Base-by-base conservation (phyloP, 2,113 vertebrate species). In the Grallaria varia region DNA sequence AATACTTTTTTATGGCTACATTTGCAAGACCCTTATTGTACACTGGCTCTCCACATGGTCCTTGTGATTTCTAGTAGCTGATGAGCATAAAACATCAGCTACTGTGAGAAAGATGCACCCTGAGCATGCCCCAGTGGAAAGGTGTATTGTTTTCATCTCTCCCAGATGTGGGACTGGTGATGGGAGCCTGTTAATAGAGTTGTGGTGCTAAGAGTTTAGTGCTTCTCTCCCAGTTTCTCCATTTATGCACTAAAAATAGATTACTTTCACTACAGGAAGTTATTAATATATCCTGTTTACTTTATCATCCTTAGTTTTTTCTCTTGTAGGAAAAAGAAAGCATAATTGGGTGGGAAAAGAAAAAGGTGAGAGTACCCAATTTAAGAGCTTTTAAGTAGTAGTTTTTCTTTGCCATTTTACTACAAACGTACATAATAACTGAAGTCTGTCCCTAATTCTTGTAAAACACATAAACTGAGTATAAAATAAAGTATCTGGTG, bases 1-100 rank as follows among this genome's bases (percentile, higher is more conserved):
- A 3, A 12, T 6, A 14, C 1, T 1, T 0, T 59, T 84, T 59
- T 50, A 53, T 13, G 33, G 28, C 30, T 71, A 7, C 0, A 0
- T 84, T 67, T 89, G 27, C 39, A 71, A 69, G 62, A 19, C 8
- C 7, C 14, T 37, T 55, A 9, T 7, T 73, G 15, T 20, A 14
- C n/a, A 2, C 15, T 3, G 22, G 28, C 23, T 49, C 23, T 63
- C 81, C 14, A 3, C 14, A 21, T 27, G 82, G 68, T 35, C 8
- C 47, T 9, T 45, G 39, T 20, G 45, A 33, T 68, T 78, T 82
- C 44, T 28, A 9, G 74, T 28, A 40, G 35, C n/a, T 87, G n/a
- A 40, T 15, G 4, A 31, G 60, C 31, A 30, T 11, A 25, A 89
- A 75, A 25, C 12, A 47, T 24, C 44, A 75, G 3, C 10, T 31